These are phyloP conservation scores for Austrolebias charrua DNA, from an alignment of 2,797 vertebrate species.

Conservation along the genomic window DNA sequence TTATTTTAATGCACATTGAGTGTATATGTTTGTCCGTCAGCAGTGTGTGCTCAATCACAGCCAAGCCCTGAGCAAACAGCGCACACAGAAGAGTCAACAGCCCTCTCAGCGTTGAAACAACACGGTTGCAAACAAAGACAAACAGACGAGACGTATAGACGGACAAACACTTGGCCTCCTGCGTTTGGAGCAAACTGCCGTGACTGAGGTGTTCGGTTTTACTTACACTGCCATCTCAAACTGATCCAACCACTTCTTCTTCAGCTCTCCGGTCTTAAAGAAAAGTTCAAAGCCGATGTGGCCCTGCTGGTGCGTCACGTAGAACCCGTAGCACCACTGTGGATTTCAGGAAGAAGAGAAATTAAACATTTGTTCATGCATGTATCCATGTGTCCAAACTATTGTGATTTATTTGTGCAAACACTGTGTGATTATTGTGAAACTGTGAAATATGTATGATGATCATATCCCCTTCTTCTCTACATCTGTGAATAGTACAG, in stretches of 20 bases:
- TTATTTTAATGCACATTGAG: slow-evolving; percentile 27
- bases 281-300: slow-evolving; percentile 92
- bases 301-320: slow-evolving; percentile 92
- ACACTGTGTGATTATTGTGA: no score
- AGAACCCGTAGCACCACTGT: slow-evolving; percentile 97
- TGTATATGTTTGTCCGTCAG: slow-evolving; percentile 49
- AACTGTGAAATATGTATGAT: no score
- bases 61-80: slow-evolving; percentile 70
- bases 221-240: slow-evolving; percentile 98
- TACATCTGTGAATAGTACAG: no score
- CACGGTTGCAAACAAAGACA: slow-evolving; percentile 47
- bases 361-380: slow-evolving; percentile 14
- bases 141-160: slow-evolving; percentile 28
- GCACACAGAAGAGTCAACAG: slow-evolving; percentile 64
- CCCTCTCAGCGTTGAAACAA: slow-evolving; percentile 54
- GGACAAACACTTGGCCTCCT: slow-evolving; percentile 2
- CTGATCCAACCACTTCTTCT: slow-evolving; percentile 98
- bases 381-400: background rate
- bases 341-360: slow-evolving; percentile 48
- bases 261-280: slow-evolving; percentile 95
- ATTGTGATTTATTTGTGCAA: no score
- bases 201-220: slow-evolving; percentile 20
- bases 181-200: slow-evolving; percentile 5
- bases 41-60: slow-evolving; percentile 59
- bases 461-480: no score